phyloP scores from a whole-genome alignment of 2,113 vertebrate species.

The Serilophus lunatus region DNA sequence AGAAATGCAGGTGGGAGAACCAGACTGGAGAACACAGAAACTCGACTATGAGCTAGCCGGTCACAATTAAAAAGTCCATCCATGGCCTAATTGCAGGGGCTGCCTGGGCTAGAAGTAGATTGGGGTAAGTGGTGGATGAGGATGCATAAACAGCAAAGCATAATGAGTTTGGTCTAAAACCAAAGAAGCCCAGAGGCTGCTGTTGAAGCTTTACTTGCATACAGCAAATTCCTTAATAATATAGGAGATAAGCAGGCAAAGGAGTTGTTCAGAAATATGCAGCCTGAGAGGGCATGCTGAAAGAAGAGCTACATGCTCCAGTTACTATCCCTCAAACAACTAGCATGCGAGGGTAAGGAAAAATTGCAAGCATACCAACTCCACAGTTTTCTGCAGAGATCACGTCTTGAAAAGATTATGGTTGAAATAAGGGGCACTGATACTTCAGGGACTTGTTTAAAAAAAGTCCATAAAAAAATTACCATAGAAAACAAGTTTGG shows the following conservation, averaged over 20 bases:
- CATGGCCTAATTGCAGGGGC: not conserved
- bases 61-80: not conserved
- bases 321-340: not conserved
- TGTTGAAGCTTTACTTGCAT: not conserved
- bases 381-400: not conserved
- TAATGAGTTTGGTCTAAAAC: not conserved
- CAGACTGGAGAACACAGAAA: not conserved
- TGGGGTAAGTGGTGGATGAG: not conserved
- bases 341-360: not conserved
- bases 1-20: not conserved
- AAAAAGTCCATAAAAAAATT: not conserved
- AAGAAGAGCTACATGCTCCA: not conserved
- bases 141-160: not conserved
- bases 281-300: not conserved
- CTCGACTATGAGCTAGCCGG: not conserved
- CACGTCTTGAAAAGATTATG: not conserved
- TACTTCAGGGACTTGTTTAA: not conserved
- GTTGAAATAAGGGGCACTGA: not conserved
- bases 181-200: not conserved
- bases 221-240: not conserved
- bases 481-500: not conserved
- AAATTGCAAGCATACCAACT: not conserved
- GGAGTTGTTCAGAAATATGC: not conserved
- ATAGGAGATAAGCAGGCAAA: not conserved
- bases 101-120: not conserved